phyloP scores from a whole-genome alignment of 2,797 vertebrate genomes.

The Channallabes apus region DNA sequence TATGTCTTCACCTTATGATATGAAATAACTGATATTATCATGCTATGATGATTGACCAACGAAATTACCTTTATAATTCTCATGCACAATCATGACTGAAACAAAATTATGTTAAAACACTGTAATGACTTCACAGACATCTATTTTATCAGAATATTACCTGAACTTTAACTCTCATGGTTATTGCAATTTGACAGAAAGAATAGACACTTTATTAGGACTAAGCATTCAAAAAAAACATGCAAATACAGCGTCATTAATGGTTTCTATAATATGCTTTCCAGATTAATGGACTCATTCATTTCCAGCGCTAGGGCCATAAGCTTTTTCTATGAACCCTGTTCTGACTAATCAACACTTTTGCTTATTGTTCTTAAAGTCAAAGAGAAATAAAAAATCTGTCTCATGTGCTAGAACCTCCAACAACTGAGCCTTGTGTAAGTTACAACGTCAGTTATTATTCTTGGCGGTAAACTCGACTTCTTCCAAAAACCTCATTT shows the following conservation, averaged over 20 bases:
- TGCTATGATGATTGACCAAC: conserved; percentile 29
- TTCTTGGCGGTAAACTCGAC: conserved; percentile 44
- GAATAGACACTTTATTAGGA: conserved; percentile 39
- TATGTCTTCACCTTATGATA: conserved; percentile 9
- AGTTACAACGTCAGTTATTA: conserved; percentile 40
- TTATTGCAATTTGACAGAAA: conserved; percentile 50
- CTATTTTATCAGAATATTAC: conserved; percentile 43
- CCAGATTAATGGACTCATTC: conserved; percentile 1
- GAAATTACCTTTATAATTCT: conserved; percentile 5
- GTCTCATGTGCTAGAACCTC: conserved; percentile 9
- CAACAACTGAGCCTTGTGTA: conserved; percentile 48
- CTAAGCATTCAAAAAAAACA: conserved; percentile 26
- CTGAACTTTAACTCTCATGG: conserved; percentile 53
- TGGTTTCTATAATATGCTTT: background rate
- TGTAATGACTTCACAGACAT: conserved; percentile 34
- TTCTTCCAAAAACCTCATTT: conserved; percentile 47
- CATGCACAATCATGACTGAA: conserved; percentile 22
- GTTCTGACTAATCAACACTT: conserved; percentile 1
- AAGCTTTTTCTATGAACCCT: background rate
- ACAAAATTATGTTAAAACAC: conserved; percentile 4
- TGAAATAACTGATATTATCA: conserved; percentile 19
- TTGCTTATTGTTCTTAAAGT: background rate
- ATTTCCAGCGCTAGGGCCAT: background rate
- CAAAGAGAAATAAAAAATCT: conserved; percentile 18
- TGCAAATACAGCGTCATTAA: background rate